Evolutionary conservation across 2,113 vertebrate species (phyloP).

Genomic region (Sturnus vulgaris): DNA sequence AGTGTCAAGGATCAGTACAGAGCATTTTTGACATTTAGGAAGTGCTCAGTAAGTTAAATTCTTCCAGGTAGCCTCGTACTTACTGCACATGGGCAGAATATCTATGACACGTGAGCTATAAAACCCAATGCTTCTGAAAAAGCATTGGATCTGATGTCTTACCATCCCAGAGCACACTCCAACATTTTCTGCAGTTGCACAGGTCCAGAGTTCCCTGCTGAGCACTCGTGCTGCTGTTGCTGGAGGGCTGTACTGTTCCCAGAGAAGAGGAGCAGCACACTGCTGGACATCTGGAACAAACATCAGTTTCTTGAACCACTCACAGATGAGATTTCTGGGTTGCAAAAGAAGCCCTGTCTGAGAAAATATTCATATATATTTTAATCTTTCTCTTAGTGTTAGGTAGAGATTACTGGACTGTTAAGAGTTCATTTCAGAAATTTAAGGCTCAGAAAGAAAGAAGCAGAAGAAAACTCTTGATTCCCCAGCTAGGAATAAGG

Average conservation of each 20-base stretch:
- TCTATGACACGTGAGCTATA: neutral
- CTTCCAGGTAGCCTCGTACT: neutral
- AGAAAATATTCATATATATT: neutral
- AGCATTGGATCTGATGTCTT: neutral
- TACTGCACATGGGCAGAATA: neutral
- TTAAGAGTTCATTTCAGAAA: neutral
- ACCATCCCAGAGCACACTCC: neutral
- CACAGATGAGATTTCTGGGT: neutral
- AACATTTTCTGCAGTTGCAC: neutral
- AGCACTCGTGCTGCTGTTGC: rapidly evolving
- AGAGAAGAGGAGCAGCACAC: neutral
- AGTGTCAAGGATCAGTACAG: neutral
- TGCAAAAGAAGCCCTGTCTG: neutral
- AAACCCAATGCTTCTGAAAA: neutral
- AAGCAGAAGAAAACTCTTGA: neutral
- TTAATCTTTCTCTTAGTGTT: neutral
- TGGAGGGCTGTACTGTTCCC: conserved; percentile 19
- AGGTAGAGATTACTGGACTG: neutral
- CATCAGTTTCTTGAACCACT: neutral
- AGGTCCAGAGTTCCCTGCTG: neutral
- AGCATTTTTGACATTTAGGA: neutral
- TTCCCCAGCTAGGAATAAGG: neutral
- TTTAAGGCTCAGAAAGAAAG: neutral
- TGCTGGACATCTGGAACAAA: neutral
- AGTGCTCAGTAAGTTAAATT: neutral